These are phyloP conservation scores for Pyrrhia umbra DNA, from an alignment of 2,888 invertebrate genomes.

Conservation along the genomic window DNA sequence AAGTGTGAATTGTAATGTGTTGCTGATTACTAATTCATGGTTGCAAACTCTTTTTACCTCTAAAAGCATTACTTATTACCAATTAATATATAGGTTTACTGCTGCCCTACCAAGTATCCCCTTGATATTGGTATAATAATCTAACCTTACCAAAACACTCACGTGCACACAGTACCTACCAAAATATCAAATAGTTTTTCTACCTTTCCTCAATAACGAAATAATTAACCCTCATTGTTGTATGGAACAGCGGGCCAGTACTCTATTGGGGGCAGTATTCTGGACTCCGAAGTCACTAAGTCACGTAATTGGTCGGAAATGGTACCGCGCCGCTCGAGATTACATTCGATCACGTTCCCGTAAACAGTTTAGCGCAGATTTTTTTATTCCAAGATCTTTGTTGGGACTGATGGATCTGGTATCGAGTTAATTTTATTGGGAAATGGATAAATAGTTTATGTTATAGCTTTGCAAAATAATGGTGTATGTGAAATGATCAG, in stretches of 20 bases:
- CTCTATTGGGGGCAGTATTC: constrained; percentile 66
- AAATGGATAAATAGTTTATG: constrained; percentile 40
- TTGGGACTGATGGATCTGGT: constrained; percentile 61
- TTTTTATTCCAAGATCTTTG: constrained; percentile 72
- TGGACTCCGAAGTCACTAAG: constrained; percentile 73
- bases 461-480: constrained; percentile 4
- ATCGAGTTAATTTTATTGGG: constrained; percentile 57
- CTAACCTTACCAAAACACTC: background rate
- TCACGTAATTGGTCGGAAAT: constrained; percentile 84
- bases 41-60: background rate
- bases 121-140: background rate
- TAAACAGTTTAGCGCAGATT: constrained; percentile 83
- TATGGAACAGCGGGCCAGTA: constrained; percentile 50
- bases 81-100: background rate
- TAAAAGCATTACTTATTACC: background rate
- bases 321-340: constrained; percentile 78
- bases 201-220: constrained; percentile 62
- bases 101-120: background rate
- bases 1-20: constrained; percentile 5
- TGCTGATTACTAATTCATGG: background rate
- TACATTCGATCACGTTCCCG: constrained; percentile 82
- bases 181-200: constrained; percentile 49
- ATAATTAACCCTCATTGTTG: constrained; percentile 70
- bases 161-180: constrained; percentile 2
- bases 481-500: background rate